Evolutionary conservation across 92 coral and sea anemone species (phyloP).

Genomic region (Palythoa heliodiscus): DNA sequence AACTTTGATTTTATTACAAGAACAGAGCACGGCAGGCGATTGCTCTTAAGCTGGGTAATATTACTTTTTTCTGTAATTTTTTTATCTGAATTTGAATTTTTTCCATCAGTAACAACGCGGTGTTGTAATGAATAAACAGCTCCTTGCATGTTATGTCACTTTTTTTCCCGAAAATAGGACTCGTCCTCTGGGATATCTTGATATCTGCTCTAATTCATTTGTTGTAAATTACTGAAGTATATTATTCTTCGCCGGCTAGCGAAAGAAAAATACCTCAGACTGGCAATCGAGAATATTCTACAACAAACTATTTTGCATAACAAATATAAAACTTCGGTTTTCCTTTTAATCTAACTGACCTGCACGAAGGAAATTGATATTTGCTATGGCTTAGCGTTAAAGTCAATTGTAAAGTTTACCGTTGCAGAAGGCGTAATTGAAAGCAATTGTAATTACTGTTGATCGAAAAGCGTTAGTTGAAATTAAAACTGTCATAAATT

Average conservation of each 20-base stretch:
- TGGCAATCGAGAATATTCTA: neutral
- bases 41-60: neutral
- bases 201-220: neutral
- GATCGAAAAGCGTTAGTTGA: neutral
- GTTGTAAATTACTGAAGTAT: neutral
- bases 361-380: neutral
- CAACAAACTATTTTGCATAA: neutral
- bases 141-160: neutral
- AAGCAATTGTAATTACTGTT: neutral
- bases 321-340: neutral
- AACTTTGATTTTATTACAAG: neutral
- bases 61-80: neutral
- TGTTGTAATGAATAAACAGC: neutral
- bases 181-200: neutral
- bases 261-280: neutral
- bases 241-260: neutral
- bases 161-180: neutral
- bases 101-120: neutral
- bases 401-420: slow-evolving; percentile 4
- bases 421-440: neutral
- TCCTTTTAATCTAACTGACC: neutral
- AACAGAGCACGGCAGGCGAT: neutral
- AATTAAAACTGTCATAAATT: neutral
- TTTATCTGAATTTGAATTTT: too few relatives aligned
- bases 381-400: neutral